phyloP scores from a whole-genome alignment of 2,797 vertebrate genomes.

The Acanthurus leucopareius region DNA sequence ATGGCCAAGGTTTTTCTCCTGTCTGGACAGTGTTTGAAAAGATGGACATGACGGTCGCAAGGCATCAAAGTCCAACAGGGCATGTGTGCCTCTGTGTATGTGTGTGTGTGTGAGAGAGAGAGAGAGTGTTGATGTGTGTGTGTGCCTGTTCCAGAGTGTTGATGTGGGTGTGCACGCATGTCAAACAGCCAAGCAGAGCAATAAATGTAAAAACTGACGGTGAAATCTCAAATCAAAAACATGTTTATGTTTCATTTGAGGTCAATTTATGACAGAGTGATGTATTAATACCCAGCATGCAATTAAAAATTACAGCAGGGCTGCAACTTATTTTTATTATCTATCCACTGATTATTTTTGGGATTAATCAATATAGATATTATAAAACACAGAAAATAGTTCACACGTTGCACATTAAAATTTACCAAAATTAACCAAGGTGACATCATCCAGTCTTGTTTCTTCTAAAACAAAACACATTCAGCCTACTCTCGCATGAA shows the following conservation, averaged over 20 bases:
- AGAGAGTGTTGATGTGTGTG: too few relatives aligned
- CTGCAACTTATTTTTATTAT: neutral
- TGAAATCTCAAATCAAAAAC: conserved; percentile 65
- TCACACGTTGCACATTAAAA: neutral
- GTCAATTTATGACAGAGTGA: conserved; percentile 14
- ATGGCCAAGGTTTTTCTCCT: conserved; percentile 81
- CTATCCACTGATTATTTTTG: neutral
- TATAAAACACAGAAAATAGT: neutral
- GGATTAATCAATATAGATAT: neutral
- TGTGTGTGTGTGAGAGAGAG: conserved; percentile 24
- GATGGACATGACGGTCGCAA: conserved; percentile 82
- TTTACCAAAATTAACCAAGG: neutral
- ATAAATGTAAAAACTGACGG: conserved; percentile 71
- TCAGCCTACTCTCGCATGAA: neutral
- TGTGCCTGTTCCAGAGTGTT: conserved; percentile 50
- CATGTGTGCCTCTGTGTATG: conserved; percentile 50
- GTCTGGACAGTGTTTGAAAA: conserved; percentile 84
- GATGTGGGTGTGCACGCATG: conserved; percentile 63
- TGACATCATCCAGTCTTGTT: neutral
- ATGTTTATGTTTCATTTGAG: conserved; percentile 54
- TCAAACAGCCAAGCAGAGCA: conserved; percentile 76
- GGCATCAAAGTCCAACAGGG: conserved; percentile 78
- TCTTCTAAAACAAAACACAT: neutral
- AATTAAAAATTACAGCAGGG: neutral
- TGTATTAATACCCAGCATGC: conserved; percentile 9